These are phyloP conservation scores for Drosophila pseudotalamancana DNA, from an alignment of 2,888 invertebrate species.

Conservation along the genomic window DNA sequence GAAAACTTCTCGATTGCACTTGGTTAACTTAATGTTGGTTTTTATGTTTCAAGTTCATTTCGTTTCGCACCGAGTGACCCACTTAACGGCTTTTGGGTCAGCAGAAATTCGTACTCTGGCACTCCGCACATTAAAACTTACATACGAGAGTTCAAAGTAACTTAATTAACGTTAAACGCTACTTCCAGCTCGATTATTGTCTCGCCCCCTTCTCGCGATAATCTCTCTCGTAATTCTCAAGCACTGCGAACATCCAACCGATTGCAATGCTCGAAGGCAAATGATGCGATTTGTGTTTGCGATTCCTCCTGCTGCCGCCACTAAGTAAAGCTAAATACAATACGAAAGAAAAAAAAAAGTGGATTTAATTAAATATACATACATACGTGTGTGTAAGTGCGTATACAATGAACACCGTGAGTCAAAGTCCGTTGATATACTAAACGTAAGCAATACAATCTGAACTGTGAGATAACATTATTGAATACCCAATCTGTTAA, in stretches of 20 bases:
- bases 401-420: constrained; percentile 41
- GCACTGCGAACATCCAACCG: constrained; percentile 47
- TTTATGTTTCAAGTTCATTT: constrained; percentile 49
- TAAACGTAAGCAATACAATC: neutral
- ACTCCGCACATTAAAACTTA: constrained; percentile 3
- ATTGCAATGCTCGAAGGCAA: constrained; percentile 63
- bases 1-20: constrained; percentile 36
- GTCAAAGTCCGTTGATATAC: neutral
- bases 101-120: constrained; percentile 10
- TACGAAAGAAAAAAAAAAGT: constrained; percentile 42
- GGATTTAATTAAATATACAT: constrained; percentile 70
- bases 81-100: constrained; percentile 60
- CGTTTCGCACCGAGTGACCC: constrained; percentile 49
- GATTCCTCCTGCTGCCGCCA: constrained; percentile 27
- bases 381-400: constrained; percentile 17
- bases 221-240: neutral
- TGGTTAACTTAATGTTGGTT: constrained; percentile 26
- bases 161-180: constrained; percentile 23
- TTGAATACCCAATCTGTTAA: neutral
- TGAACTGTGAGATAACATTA: neutral
- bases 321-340: constrained; percentile 44
- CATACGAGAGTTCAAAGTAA: constrained; percentile 1
- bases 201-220: constrained; percentile 1
- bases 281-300: constrained; percentile 61
- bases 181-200: constrained; percentile 5